Evolutionary conservation across 2,113 vertebrate genomes (phyloP).

Genomic region (Anoplopoma fimbria): DNA sequence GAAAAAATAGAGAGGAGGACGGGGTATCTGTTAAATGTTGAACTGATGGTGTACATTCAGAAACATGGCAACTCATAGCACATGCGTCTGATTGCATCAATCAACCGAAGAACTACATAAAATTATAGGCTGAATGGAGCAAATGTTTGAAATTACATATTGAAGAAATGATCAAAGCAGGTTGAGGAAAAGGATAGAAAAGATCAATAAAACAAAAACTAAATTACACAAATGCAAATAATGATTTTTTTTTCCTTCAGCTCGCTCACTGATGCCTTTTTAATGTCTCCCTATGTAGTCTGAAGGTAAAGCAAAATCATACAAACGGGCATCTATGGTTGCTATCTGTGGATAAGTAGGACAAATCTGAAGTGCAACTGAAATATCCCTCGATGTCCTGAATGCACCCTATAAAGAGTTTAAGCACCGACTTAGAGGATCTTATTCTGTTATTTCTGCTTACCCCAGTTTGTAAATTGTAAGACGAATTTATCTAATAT

Average conservation of each 20-base stretch:
- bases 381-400: constrained; percentile 23
- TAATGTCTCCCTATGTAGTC: constrained; percentile 14
- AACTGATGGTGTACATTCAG: not conserved
- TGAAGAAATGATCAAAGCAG: not conserved
- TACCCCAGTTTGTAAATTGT: constrained; percentile 10
- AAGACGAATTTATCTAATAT: not conserved
- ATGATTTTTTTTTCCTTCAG: constrained; percentile 7
- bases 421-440: not conserved
- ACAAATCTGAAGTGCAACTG: constrained; percentile 5
- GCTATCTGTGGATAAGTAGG: constrained; percentile 26
- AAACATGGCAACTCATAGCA: not conserved
- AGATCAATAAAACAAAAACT: not conserved
- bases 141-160: not conserved
- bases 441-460: constrained; percentile 16
- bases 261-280: constrained; percentile 13
- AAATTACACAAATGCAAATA: not conserved
- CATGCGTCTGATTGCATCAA: not conserved
- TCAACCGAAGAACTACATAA: not conserved
- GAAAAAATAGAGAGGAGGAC: not conserved
- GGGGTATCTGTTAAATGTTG: not conserved
- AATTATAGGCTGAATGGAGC: not conserved
- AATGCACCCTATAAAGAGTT: constrained; percentile 18
- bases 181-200: not conserved
- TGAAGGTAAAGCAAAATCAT: constrained; percentile 3
- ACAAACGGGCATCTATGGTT: constrained; percentile 23